A percentile compares a stretch with the other conserved stretches of the same genome.
These are phyloP conservation scores for Psilanteris sp. DNA, from an alignment of 1,140 invertebrate species.

Conservation along the genomic window DNA sequence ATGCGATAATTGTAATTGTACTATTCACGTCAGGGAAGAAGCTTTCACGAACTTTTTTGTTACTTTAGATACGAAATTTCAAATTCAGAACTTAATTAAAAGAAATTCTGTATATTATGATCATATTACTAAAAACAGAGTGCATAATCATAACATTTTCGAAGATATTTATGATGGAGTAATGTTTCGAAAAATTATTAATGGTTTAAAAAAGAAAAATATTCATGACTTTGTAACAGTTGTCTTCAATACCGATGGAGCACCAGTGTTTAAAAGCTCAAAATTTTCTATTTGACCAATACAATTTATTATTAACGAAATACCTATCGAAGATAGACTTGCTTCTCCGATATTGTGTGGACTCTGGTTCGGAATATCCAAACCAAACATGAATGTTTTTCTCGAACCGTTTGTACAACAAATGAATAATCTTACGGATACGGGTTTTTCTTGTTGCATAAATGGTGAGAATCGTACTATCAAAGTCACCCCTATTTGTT, in stretches of 20 bases:
- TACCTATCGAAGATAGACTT: no score
- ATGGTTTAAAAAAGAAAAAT: background rate
- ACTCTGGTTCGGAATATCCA: background rate
- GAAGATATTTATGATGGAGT: slow-evolving; percentile 14
- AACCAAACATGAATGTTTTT: no score
- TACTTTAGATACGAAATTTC: background rate
- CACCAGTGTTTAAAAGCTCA: background rate
- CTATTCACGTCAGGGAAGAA: slow-evolving; percentile 1
- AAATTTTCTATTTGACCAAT: background rate
- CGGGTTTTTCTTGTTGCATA: background rate
- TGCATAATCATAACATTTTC: background rate
- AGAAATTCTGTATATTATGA: background rate
- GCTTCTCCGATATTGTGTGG: background rate
- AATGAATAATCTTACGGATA: background rate
- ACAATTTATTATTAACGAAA: background rate
- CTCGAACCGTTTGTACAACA: background rate
- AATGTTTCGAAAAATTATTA: background rate
- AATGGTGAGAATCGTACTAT: background rate
- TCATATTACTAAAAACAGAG: background rate
- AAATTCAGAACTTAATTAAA: slow-evolving; percentile 3
- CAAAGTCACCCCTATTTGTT: background rate
- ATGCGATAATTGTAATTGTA: background rate
- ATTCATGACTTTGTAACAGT: background rate
- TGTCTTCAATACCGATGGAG: background rate
- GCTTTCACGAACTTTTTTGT: slow-evolving; percentile 2